phyloP scores from a whole-genome alignment of 2,797 vertebrate genomes.

The Anabacerthia variegaticeps region DNA sequence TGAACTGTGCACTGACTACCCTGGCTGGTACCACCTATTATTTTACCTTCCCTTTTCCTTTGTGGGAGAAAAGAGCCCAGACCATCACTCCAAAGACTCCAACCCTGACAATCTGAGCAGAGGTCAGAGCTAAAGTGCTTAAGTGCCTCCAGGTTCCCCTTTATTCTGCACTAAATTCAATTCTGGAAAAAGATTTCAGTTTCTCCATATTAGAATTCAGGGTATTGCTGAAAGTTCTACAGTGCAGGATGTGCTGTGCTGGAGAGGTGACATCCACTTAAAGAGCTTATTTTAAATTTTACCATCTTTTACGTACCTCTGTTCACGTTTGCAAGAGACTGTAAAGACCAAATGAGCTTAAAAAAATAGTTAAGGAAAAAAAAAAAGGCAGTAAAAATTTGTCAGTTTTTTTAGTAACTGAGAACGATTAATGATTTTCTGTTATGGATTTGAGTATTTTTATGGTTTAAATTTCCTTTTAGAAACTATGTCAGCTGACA shows the following conservation, averaged over 20 bases:
- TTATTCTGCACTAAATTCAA: background rate
- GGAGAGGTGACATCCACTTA: background rate
- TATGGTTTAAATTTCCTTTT: background rate
- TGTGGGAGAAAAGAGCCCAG: background rate
- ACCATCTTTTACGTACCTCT: background rate
- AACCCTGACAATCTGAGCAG: background rate
- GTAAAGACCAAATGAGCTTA: background rate
- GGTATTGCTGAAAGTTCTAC: background rate
- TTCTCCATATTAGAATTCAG: background rate
- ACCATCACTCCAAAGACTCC: background rate
- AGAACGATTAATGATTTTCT: background rate
- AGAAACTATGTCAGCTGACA: background rate
- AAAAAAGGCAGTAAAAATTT: background rate
- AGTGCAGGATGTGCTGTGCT: background rate
- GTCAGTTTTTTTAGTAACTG: background rate
- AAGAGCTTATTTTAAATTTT: background rate
- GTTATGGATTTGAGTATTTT: background rate
- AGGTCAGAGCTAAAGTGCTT: background rate
- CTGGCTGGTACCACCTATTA: background rate
- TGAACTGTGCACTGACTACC: background rate
- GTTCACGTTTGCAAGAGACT: background rate
- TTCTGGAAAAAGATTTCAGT: background rate
- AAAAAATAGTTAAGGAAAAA: background rate
- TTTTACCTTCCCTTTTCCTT: background rate
- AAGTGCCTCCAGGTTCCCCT: background rate